Evolutionary conservation across 2,888 invertebrate species (phyloP).

Genomic region (Coremacera marginata): DNA sequence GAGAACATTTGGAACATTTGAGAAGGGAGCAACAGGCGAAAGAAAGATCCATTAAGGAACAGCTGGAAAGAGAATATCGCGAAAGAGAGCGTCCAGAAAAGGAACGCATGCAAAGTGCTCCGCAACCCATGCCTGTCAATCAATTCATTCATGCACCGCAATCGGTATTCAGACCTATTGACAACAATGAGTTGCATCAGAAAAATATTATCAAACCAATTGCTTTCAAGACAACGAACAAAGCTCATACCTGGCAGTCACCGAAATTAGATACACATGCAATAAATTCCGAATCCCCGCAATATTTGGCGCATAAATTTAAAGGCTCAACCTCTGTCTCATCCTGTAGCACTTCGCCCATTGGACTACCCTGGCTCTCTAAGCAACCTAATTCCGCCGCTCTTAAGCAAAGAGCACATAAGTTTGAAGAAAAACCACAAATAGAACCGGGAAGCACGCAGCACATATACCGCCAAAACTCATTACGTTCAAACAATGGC

Average conservation of each 20-base stretch:
- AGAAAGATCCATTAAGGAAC: constrained; percentile 48
- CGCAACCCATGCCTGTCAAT: constrained; percentile 74
- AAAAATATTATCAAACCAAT: constrained; percentile 61
- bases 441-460: constrained; percentile 52
- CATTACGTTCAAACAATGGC: constrained; percentile 54
- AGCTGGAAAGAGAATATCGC: constrained; percentile 49
- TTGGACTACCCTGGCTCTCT: constrained; percentile 71
- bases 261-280: constrained; percentile 35
- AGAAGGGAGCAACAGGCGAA: constrained; percentile 40
- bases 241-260: constrained; percentile 53
- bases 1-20: constrained; percentile 45
- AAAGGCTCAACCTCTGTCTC: constrained; percentile 47
- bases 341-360: constrained; percentile 61
- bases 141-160: constrained; percentile 83
- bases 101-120: constrained; percentile 49
- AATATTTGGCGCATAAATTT: constrained; percentile 48
- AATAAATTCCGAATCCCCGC: constrained; percentile 47
- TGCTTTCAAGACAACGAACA: constrained; percentile 48
- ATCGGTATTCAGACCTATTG: constrained; percentile 78
- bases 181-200: constrained; percentile 55
- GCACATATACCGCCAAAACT: constrained; percentile 62
- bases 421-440: constrained; percentile 71
- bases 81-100: constrained; percentile 45
- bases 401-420: constrained; percentile 71
- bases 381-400: constrained; percentile 67